These are phyloP conservation scores for Drosophila mojavensis DNA, from an alignment of 1,140 invertebrate genomes.

Conservation along the genomic window DNA sequence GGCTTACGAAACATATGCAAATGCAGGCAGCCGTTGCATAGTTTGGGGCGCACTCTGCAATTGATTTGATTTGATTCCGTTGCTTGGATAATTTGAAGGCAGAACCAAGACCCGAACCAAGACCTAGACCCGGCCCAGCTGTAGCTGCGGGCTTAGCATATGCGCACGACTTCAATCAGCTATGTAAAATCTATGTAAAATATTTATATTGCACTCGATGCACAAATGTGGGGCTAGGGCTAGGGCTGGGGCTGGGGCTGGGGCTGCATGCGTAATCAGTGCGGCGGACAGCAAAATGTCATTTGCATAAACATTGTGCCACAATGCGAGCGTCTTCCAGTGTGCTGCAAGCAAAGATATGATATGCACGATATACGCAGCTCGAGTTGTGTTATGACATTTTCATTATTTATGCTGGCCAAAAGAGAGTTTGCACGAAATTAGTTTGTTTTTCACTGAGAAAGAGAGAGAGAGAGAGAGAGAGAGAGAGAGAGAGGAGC, in stretches of 20 bases:
- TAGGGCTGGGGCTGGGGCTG: background rate
- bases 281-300: slow-evolving; percentile 50
- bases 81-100: slow-evolving; percentile 58
- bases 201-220: slow-evolving; percentile 77
- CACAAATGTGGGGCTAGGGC: slow-evolving; percentile 29
- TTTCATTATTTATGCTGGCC: slow-evolving; percentile 79
- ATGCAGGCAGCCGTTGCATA: slow-evolving; percentile 41
- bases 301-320: slow-evolving; percentile 74
- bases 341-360: slow-evolving; percentile 4
- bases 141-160: slow-evolving; percentile 52
- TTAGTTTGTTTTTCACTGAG: slow-evolving; percentile 64
- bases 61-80: slow-evolving; percentile 71
- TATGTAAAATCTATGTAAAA: slow-evolving; percentile 82
- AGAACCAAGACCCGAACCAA: background rate
- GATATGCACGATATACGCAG: slow-evolving; percentile 28
- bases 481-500: background rate
- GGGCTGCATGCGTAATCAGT: slow-evolving; percentile 55
- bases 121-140: background rate
- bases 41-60: slow-evolving; percentile 23
- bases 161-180: slow-evolving; percentile 76
- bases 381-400: slow-evolving; percentile 63
- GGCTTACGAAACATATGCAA: slow-evolving; percentile 67
- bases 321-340: slow-evolving; percentile 16
- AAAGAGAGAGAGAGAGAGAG: background rate
- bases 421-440: slow-evolving; percentile 63